phyloP scores from a whole-genome alignment of 2,888 invertebrate species.

The Tineola bisselliella region DNA sequence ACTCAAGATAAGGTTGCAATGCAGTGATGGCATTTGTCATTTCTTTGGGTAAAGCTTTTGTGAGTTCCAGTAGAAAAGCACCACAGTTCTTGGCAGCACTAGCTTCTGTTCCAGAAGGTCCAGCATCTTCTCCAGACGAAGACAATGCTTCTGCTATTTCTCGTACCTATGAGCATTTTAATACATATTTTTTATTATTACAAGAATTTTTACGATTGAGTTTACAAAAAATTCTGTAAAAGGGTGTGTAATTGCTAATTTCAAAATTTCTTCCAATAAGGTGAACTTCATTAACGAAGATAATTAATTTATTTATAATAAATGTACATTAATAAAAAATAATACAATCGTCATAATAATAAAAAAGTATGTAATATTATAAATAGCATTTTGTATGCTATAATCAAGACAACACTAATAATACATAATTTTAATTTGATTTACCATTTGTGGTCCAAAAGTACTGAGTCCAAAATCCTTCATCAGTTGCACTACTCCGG shows the following conservation, averaged over 20 bases:
- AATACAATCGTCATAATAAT: no score
- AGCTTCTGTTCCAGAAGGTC: slow-evolving; percentile 38
- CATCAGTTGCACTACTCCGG: slow-evolving; percentile 76
- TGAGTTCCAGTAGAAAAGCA: slow-evolving; percentile 71
- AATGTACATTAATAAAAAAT: no score
- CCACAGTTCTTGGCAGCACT: slow-evolving; percentile 57
- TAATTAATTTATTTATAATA: no score
- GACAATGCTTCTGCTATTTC: slow-evolving; percentile 78
- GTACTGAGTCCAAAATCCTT: slow-evolving; percentile 73
- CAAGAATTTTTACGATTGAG: no score
- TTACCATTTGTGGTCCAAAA: slow-evolving; percentile 75
- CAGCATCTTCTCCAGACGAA: slow-evolving; percentile 52
- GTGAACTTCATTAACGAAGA: no score
- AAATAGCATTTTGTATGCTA: no score
- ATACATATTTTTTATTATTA: neutral
- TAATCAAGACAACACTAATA: no score
- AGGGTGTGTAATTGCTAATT: no score
- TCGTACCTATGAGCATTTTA: slow-evolving; percentile 44
- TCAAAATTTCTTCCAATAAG: no score
- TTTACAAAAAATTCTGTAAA: no score
- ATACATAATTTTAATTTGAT: no score
- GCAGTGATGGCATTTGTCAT: slow-evolving; percentile 70
- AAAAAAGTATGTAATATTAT: no score
- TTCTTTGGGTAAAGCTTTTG: slow-evolving; percentile 69
- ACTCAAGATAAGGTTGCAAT: slow-evolving; percentile 70